Conservation (phyloP, 53 echinoderm and acorn worm species). For the Stichopus horrens region DNA sequence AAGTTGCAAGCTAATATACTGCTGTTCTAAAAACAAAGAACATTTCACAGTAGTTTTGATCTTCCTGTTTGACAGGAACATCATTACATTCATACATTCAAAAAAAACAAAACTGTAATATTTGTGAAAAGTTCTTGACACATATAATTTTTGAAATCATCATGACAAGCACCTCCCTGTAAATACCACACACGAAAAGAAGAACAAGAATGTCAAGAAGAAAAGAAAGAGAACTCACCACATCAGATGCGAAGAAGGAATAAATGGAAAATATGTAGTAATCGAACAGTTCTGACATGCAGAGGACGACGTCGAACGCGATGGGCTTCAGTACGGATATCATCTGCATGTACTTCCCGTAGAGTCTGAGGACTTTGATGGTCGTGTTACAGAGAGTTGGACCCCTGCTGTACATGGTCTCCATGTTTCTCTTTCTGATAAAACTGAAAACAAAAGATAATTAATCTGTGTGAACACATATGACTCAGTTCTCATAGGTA, state of each 20-base stretch:
- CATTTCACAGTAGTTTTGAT: no score
- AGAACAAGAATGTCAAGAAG: background rate
- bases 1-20: no score
- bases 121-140: no score
- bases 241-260: constrained; percentile 89
- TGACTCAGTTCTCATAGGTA: no score
- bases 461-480: no score
- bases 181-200: no score
- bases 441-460: constrained; percentile 22
- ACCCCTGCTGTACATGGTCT: constrained; percentile 61
- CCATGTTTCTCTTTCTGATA: constrained; percentile 65
- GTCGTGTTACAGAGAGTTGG: constrained; percentile 91
- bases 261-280: constrained; percentile 91
- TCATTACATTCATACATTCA: no score
- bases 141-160: no score
- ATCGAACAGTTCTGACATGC: constrained; percentile 96
- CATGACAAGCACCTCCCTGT: no score
- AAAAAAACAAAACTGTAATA: no score
- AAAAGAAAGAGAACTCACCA: constrained; percentile 58
- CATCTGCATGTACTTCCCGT: constrained; percentile 99
- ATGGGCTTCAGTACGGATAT: constrained; percentile 91
- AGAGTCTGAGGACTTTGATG: constrained; percentile 83
- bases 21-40: no score
- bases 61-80: no score
- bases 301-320: constrained; percentile 93